Conservation (phyloP, 2,888 invertebrate genomes). For the Spodoptera littoralis region DNA sequence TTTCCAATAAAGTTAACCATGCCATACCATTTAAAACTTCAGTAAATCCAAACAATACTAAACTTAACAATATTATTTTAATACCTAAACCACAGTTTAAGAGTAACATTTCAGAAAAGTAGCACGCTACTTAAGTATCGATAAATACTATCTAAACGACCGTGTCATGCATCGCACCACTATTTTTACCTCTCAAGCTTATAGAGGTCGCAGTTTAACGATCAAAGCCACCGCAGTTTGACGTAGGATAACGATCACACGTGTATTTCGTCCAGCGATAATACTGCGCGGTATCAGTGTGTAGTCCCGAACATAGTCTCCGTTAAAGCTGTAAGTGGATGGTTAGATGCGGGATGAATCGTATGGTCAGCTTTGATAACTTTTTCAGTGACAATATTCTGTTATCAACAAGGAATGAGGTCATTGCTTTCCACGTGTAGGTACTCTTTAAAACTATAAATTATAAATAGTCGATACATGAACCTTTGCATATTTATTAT, state of each 20-base stretch:
- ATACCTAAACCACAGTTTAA: too few relatives aligned
- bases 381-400: too few relatives aligned
- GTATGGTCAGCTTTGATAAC: slow-evolving; percentile 11
- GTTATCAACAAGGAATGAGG: too few relatives aligned
- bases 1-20: too few relatives aligned
- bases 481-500: too few relatives aligned
- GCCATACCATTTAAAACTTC: too few relatives aligned
- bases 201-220: slow-evolving; percentile 55
- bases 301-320: slow-evolving; percentile 17
- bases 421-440: too few relatives aligned
- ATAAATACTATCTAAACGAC: slow-evolving; percentile 57
- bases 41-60: too few relatives aligned
- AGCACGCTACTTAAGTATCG: slow-evolving; percentile 17
- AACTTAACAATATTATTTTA: too few relatives aligned
- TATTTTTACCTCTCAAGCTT: slow-evolving; percentile 50
- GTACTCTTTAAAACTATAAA: too few relatives aligned
- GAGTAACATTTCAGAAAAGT: slow-evolving; percentile 4
- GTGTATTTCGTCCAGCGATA: slow-evolving; percentile 33
- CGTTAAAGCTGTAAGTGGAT: slow-evolving; percentile 14
- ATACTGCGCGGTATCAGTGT: slow-evolving; percentile 29
- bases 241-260: slow-evolving; percentile 52
- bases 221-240: slow-evolving; percentile 49
- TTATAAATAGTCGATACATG: too few relatives aligned
- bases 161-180: slow-evolving; percentile 42
- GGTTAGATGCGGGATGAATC: slow-evolving; percentile 4